phyloP scores from a whole-genome alignment of 2,797 vertebrate genomes.

The Tokudaia tokunoshimensis region DNA sequence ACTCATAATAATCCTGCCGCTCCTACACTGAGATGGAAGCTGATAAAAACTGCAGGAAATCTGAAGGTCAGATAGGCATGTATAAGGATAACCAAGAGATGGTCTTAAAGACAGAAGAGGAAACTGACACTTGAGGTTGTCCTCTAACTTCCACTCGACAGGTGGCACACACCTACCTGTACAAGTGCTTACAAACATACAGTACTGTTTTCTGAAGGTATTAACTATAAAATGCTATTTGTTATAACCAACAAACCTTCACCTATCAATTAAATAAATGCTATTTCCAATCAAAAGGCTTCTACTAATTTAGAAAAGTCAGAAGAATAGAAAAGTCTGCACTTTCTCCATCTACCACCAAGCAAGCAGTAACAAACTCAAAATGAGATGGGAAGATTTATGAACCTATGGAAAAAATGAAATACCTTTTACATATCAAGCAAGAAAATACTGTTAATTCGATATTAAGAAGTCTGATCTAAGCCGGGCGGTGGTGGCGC shows the following conservation, averaged over 20 bases:
- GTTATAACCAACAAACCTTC: neutral
- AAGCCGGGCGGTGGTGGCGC: too few species aligned
- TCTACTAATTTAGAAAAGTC: neutral
- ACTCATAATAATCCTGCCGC: neutral
- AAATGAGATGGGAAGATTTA: neutral
- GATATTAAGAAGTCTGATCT: neutral
- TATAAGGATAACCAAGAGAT: neutral
- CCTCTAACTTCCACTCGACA: neutral
- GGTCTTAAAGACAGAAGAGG: neutral
- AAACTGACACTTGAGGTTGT: neutral
- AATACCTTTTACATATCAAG: neutral
- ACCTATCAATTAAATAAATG: neutral
- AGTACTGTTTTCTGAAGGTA: neutral
- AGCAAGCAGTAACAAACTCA: neutral
- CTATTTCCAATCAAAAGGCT: neutral
- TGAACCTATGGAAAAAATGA: neutral
- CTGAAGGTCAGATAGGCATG: neutral
- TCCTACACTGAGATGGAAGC: neutral
- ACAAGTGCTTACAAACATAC: neutral
- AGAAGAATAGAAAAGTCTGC: neutral
- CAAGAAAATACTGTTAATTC: neutral
- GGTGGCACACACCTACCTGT: neutral
- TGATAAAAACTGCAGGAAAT: neutral
- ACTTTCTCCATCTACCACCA: neutral
- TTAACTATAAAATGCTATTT: neutral